Evolutionary conservation across 2,113 vertebrate species (phyloP).

Genomic region (Amazona guildingii): DNA sequence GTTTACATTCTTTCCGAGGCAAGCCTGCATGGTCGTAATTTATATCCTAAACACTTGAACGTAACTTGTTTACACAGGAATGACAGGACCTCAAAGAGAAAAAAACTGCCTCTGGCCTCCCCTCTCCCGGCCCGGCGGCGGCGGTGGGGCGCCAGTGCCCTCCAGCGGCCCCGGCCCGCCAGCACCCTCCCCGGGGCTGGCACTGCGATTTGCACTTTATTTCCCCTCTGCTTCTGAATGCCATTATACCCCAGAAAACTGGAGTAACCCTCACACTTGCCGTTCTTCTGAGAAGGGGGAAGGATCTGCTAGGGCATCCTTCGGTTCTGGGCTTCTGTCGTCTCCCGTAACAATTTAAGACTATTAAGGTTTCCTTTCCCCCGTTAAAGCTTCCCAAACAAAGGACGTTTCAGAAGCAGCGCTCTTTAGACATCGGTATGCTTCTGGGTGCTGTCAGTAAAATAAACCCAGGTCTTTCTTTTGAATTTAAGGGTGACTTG

Average conservation of each 20-base stretch:
- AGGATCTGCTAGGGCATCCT: background rate
- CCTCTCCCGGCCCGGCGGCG: background rate
- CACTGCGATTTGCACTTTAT: fast-evolving
- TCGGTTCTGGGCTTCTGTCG: background rate
- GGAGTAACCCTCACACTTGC: background rate
- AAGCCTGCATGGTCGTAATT: conserved; percentile 85
- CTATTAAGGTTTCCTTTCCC: background rate
- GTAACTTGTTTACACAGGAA: conserved; percentile 86
- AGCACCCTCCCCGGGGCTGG: background rate
- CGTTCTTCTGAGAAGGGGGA: background rate
- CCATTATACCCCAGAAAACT: background rate
- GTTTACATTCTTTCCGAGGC: conserved; percentile 86
- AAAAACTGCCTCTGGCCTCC: conserved; percentile 42
- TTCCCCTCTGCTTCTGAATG: fast-evolving
- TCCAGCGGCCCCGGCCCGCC: conserved; percentile 40
- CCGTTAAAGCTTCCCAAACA: background rate
- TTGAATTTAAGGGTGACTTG: background rate
- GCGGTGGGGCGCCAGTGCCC: conserved; percentile 58
- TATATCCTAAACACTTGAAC: conserved; percentile 86
- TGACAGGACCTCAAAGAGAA: conserved; percentile 77
- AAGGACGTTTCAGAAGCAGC: background rate
- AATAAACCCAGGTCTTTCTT: background rate
- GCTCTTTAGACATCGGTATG: background rate
- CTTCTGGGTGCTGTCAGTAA: background rate
- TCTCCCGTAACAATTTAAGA: background rate